Evolutionary conservation across 2,888 invertebrate genomes (phyloP).

Genomic region (Saturnia pavonia): DNA sequence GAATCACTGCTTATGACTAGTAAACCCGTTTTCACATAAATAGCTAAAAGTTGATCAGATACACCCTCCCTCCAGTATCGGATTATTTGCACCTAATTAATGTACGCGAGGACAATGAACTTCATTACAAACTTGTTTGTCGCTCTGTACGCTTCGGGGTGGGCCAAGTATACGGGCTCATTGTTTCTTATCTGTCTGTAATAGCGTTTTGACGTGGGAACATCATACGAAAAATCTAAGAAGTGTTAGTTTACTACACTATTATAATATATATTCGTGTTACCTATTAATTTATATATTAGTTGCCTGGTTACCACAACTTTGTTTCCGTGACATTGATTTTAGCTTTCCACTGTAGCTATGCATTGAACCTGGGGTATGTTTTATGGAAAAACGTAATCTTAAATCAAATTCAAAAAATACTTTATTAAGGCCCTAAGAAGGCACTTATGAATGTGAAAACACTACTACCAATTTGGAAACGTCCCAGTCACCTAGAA

Average conservation of each 20-base stretch:
- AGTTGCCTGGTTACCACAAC: no score
- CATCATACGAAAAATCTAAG: conserved; percentile 33
- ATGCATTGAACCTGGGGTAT: no score
- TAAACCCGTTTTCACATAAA: conserved; percentile 23
- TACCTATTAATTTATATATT: neutral
- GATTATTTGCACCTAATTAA: conserved; percentile 48
- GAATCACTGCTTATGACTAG: neutral
- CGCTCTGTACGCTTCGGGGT: conserved; percentile 57
- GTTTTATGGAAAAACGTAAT: no score
- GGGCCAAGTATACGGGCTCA: conserved; percentile 72
- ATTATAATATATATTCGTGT: neutral
- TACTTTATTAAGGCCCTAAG: no score
- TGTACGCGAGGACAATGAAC: conserved; percentile 55
- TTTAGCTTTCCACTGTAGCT: no score
- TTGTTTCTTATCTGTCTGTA: conserved; percentile 60
- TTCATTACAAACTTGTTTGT: conserved; percentile 36
- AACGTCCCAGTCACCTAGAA: no score
- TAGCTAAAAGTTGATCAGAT: conserved; percentile 21
- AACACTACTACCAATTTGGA: no score
- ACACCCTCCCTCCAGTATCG: conserved; percentile 23
- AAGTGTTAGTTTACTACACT: conserved; percentile 1
- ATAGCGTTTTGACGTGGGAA: conserved; percentile 64
- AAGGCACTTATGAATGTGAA: no score
- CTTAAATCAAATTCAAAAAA: no score
- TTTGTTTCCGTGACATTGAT: no score